Evolutionary conservation across 2,888 invertebrate genomes (phyloP).

Genomic region (Polydrusus pterygomalis): DNA sequence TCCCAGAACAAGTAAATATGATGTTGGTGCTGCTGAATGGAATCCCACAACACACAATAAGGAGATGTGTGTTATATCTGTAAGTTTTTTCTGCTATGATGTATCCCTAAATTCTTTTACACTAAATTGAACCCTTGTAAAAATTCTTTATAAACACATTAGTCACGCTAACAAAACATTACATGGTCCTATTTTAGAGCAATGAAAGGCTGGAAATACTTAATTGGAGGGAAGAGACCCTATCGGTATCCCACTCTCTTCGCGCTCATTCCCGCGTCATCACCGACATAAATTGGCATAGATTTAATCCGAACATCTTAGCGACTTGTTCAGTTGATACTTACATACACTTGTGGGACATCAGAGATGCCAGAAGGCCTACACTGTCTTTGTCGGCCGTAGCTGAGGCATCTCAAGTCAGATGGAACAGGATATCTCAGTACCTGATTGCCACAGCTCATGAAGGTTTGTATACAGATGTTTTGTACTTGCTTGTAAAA

Average conservation of each 20-base stretch:
- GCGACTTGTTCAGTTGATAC: slow-evolving; percentile 96
- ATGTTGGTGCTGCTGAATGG: slow-evolving; percentile 94
- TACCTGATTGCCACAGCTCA: slow-evolving; percentile 94
- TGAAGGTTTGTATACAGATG: slow-evolving; percentile 78
- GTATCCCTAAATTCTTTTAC: too few relatives aligned
- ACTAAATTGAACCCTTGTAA: too few relatives aligned
- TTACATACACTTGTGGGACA: slow-evolving; percentile 95
- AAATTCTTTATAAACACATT: too few relatives aligned
- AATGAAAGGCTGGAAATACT: slow-evolving; percentile 92
- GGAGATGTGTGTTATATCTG: slow-evolving; percentile 91
- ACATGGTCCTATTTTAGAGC: slow-evolving; percentile 75
- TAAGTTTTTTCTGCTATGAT: slow-evolving; percentile 71
- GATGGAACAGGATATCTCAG: slow-evolving; percentile 91
- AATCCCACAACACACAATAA: slow-evolving; percentile 86
- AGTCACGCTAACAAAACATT: too few relatives aligned
- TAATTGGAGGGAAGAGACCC: slow-evolving; percentile 80
- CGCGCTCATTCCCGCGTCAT: slow-evolving; percentile 90
- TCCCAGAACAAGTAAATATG: slow-evolving; percentile 92
- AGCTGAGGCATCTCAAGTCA: slow-evolving; percentile 89
- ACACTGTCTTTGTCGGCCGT: slow-evolving; percentile 90
- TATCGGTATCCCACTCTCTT: slow-evolving; percentile 82
- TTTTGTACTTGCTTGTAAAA: not conserved
- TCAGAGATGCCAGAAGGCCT: slow-evolving; percentile 89
- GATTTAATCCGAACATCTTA: slow-evolving; percentile 82
- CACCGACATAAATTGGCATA: slow-evolving; percentile 95